Evolutionary conservation across 2,888 invertebrate species (phyloP).

Genomic region (Xanthia icteritia): DNA sequence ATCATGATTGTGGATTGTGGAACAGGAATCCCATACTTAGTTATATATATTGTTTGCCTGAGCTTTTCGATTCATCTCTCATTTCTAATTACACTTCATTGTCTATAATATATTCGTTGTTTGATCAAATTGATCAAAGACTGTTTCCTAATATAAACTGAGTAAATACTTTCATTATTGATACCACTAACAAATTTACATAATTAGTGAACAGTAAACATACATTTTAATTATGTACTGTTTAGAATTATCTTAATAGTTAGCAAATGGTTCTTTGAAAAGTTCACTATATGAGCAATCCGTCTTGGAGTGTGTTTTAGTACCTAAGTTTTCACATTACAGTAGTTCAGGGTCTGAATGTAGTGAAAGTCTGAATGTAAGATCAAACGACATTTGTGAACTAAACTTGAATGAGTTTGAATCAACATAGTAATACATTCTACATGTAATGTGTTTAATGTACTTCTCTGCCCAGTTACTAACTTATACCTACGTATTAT

Average conservation of each 20-base stretch:
- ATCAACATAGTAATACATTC: slow-evolving; percentile 21
- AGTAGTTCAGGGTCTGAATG: slow-evolving; percentile 66
- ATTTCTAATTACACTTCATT: background rate
- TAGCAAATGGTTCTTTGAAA: background rate
- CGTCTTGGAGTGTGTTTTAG: slow-evolving; percentile 15
- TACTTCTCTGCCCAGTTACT: background rate
- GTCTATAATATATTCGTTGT: background rate
- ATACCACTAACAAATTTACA: too few relatives aligned
- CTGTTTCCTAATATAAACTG: background rate
- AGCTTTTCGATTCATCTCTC: background rate
- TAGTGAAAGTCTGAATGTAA: slow-evolving; percentile 63
- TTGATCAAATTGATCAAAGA: background rate
- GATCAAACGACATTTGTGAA: slow-evolving; percentile 42
- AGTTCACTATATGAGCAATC: background rate
- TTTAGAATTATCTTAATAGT: background rate
- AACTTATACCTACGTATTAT: background rate
- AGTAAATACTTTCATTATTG: background rate
- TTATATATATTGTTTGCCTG: background rate
- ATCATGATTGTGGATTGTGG: too few relatives aligned
- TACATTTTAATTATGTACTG: background rate
- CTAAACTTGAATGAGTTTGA: slow-evolving; percentile 15
- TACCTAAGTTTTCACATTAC: slow-evolving; percentile 63
- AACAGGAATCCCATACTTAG: background rate
- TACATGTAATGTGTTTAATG: slow-evolving; percentile 3
- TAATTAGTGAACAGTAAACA: background rate